phyloP scores from a whole-genome alignment of 2,888 invertebrate genomes.

The Lymantria dispar region DNA sequence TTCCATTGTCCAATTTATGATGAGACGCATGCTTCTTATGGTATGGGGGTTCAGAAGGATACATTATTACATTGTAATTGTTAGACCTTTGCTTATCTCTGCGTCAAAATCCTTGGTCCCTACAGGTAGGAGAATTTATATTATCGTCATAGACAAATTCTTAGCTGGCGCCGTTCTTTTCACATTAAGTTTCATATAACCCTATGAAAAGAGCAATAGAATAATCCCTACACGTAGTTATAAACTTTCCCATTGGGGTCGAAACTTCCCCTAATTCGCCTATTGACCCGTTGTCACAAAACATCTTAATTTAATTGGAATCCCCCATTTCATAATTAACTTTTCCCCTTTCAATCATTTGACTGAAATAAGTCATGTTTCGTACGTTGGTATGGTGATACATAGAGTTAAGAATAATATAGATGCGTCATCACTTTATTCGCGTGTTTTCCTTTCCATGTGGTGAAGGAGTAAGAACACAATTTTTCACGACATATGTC shows the following conservation, averaged over 20 bases:
- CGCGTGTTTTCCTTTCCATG: too few species aligned
- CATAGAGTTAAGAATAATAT: neutral
- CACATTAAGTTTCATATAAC: neutral
- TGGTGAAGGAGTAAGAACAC: too few species aligned
- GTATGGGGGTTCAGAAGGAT: too few species aligned
- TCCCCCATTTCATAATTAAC: constrained; percentile 60
- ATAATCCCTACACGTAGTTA: neutral
- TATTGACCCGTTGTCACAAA: constrained; percentile 38
- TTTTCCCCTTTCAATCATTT: constrained; percentile 42
- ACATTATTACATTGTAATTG: too few species aligned
- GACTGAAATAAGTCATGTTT: constrained; percentile 6
- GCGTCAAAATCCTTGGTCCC: too few species aligned
- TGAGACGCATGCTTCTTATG: too few species aligned
- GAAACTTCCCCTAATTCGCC: constrained; percentile 14
- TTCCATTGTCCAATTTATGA: too few species aligned
- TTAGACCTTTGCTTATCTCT: too few species aligned
- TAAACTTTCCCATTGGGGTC: constrained; percentile 10
- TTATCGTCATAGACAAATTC: too few species aligned
- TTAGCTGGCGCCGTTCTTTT: too few species aligned
- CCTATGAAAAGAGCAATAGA: neutral
- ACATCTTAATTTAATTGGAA: constrained; percentile 58
- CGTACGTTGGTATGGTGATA: constrained; percentile 3
- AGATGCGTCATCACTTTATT: neutral
- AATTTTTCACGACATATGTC: too few species aligned
- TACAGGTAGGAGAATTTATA: too few species aligned